Evolutionary conservation across 2,797 vertebrate species (phyloP), one percentile per base, ranked within the genome.

Genomic region (Lophius americanus): DNA sequence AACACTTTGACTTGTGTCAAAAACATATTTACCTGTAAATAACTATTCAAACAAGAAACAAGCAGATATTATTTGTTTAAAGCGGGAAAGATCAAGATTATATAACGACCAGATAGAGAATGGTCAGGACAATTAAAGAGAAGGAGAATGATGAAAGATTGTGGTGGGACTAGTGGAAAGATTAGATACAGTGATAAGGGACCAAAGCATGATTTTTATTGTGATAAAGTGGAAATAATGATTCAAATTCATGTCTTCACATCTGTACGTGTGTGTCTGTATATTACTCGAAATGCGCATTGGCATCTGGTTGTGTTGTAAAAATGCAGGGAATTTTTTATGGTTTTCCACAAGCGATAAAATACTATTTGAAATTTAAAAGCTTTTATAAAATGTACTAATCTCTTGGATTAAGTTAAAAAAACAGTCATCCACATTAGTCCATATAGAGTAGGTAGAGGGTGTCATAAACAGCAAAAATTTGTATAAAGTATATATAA

Each of bases 121-220:
- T n/a, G 54, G 49, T 52, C 35, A 60, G 41, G 68, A 59, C 51
- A 55, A 55, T 51, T 61, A 42, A 56, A 60, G 4, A 54, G 43
- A 70, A 79, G 69, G 44, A 2, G 50, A 73, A 56, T 43, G 10
- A 66, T 73, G 32, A 58, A 52, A 72, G 53, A 60, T 60, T 48
- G n/a, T 7, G 12, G 44, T 4, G 32, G 39, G 48, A 42, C 12
- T 1, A 3, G 55, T 59, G 64, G 23, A 71, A 61, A 14, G 41
- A 42, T 37, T 52, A 51, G 66, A 68, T 52, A 38, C 7, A 50
- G 10, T n/a, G 52, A 74, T 67, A 59, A 64, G 70, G 64, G 74
- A 54, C 35, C 51, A 71, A 42, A 37, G 7, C 9, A 2, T 52
- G 58, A 70, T 59, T 37, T 12, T 50, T 61, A 37, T 43, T 63